Conservation (phyloP, 2,888 invertebrate species). For the Plebejus anna region DNA sequence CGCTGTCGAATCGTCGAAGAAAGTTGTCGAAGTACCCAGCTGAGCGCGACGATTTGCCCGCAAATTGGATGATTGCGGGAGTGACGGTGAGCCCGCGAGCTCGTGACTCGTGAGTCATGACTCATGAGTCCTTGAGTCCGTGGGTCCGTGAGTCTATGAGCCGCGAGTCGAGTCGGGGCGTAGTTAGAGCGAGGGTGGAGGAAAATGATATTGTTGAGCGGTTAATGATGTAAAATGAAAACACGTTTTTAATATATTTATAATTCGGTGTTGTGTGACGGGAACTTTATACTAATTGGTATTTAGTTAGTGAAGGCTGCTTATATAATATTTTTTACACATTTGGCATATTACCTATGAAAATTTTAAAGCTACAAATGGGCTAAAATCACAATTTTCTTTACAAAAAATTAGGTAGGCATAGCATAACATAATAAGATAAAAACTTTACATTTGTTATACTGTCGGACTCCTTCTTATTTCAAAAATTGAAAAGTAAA, state of each 20-base stretch:
- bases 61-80: slow-evolving; percentile 39
- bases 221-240: slow-evolving; percentile 48
- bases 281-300: slow-evolving; percentile 22
- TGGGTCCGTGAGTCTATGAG: slow-evolving; percentile 42
- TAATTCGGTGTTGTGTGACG: slow-evolving; percentile 40
- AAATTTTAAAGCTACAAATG: background rate
- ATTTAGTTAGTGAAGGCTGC: slow-evolving; percentile 8
- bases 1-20: background rate
- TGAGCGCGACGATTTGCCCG: slow-evolving; percentile 32
- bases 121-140: slow-evolving; percentile 32
- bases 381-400: background rate
- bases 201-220: slow-evolving; percentile 59
- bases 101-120: slow-evolving; percentile 37
- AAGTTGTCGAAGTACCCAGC: background rate
- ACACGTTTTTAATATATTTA: slow-evolving; percentile 31
- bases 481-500: too few species aligned
- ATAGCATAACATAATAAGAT: background rate
- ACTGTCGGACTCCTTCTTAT: background rate
- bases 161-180: slow-evolving; percentile 31
- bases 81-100: slow-evolving; percentile 39
- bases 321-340: background rate
- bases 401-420: background rate
- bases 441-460: too few species aligned
- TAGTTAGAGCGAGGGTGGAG: slow-evolving; percentile 39
- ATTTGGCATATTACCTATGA: background rate